phyloP scores from a whole-genome alignment of 2,113 vertebrate genomes.

The Apteryx mantelli region DNA sequence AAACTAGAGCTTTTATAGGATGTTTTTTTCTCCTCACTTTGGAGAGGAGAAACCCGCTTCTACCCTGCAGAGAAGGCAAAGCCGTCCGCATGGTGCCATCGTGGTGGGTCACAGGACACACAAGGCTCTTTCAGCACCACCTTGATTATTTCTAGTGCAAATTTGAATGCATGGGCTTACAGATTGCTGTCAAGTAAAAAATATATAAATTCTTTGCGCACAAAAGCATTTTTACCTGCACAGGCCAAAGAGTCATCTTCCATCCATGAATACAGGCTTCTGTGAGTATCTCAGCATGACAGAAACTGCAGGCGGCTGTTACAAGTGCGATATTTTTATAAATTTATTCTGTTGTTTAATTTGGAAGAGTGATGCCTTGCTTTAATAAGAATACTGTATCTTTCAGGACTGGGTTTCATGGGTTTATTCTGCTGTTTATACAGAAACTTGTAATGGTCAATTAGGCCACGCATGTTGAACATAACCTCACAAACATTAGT shows the following conservation, averaged over 20 bases:
- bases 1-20: background rate
- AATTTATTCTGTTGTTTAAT: background rate
- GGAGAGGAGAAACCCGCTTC: background rate
- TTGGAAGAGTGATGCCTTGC: background rate
- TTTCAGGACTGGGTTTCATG: background rate
- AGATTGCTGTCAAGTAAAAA: background rate
- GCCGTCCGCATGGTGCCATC: background rate
- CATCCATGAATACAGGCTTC: background rate
- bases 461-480: background rate
- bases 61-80: background rate
- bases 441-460: background rate
- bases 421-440: background rate
- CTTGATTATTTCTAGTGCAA: background rate
- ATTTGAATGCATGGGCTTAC: background rate
- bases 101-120: rapidly evolving
- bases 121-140: background rate
- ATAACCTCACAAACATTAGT: background rate
- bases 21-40: background rate
- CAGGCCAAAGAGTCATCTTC: background rate
- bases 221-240: background rate
- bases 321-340: background rate
- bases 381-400: background rate
- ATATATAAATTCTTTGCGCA: background rate
- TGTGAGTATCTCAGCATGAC: background rate
- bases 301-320: background rate